Base-by-base conservation (phyloP, 2,113 vertebrate genomes). In the Perognathus longimembris region DNA sequence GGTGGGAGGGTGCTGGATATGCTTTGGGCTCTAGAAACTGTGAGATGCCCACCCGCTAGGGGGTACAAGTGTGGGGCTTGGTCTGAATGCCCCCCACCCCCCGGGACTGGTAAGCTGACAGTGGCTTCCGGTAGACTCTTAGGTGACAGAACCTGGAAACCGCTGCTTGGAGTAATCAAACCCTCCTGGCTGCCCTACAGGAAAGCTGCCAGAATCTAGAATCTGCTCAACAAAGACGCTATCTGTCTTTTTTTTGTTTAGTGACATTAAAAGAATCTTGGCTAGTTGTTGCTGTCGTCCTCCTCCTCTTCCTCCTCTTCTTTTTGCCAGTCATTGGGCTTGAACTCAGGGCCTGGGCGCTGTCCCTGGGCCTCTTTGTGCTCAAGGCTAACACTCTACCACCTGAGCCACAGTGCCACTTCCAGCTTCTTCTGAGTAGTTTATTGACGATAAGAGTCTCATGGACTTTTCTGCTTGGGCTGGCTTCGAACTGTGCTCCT, bases 241-340 rank as follows among this genome's bases (percentile, higher is more conserved):
- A 69, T 80, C 77, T 90, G 92, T 87, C 74, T 84, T 92, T 81
- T n/a, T 93, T 96, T 84, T 8, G 20, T 88, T 90, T 11, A n/a
- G 75, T 34, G 42, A 82, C 74, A 81, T 14, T 54, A 14, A 9
- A 36, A 63, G 64, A 61, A 57, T 83, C 59, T 54, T 54, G 50
- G 50, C 50, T 54, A 7, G 6, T 45, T 45, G 6, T 45, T 45
- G 6, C 11, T 45, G 11, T 7, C 6, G 6, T 45, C 4, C 50
- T 54, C 17, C 15, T 15, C 15, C 17, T 15, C 15, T 54, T 4
- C 50, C 17, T 4, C 50, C 45, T 45, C 45, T 45, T 45, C 45
- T 45, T 45, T 8, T 45, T 45, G 9, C 9, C 12, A 12, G 45
- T 54, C 11, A 54, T 54, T 4, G 50, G 50, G 50, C 50, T 54